These are phyloP conservation scores for Achroia grisella DNA, from an alignment of 1,140 invertebrate species.

Conservation along the genomic window DNA sequence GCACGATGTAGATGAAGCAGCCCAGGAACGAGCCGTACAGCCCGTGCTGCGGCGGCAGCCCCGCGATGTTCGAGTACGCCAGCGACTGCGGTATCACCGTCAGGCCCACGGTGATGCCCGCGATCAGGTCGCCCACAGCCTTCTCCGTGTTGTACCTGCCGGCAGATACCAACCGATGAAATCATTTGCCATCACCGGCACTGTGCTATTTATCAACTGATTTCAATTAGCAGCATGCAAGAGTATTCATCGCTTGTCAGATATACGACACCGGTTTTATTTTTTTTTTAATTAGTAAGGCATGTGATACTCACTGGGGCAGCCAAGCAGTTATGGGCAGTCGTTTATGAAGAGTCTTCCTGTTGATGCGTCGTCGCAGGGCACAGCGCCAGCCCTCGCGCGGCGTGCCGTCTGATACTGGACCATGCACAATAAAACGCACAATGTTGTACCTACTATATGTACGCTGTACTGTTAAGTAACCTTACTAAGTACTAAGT, in stretches of 20 bases:
- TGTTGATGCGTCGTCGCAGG: conserved; percentile 70
- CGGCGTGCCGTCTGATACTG: conserved; percentile 38
- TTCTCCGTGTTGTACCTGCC: conserved; percentile 77
- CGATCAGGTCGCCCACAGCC: conserved; percentile 85
- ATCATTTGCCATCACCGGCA: too few relatives aligned
- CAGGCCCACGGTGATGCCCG: conserved; percentile 89
- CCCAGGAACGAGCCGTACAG: conserved; percentile 94
- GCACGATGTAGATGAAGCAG: conserved; percentile 91
- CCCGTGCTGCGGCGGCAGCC: conserved; percentile 87
- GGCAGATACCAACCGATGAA: neutral
- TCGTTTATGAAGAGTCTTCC: conserved; percentile 80
- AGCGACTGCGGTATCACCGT: conserved; percentile 88
- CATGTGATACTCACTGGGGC: conserved; percentile 67
- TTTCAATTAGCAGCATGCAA: too few relatives aligned
- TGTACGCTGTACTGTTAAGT: too few relatives aligned
- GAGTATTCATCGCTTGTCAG: too few relatives aligned
- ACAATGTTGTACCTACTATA: too few relatives aligned
- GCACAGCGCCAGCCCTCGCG: conserved; percentile 46
- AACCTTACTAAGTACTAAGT: too few relatives aligned
- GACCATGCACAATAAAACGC: neutral
- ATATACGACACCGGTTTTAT: too few relatives aligned
- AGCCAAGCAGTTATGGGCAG: conserved; percentile 84
- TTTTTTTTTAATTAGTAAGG: neutral
- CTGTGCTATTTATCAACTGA: too few relatives aligned
- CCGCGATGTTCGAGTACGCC: conserved; percentile 89